Evolutionary conservation across 2,113 vertebrate species (phyloP), one percentile per base, ranked within the genome.

Genomic region (Prunella fulvescens): DNA sequence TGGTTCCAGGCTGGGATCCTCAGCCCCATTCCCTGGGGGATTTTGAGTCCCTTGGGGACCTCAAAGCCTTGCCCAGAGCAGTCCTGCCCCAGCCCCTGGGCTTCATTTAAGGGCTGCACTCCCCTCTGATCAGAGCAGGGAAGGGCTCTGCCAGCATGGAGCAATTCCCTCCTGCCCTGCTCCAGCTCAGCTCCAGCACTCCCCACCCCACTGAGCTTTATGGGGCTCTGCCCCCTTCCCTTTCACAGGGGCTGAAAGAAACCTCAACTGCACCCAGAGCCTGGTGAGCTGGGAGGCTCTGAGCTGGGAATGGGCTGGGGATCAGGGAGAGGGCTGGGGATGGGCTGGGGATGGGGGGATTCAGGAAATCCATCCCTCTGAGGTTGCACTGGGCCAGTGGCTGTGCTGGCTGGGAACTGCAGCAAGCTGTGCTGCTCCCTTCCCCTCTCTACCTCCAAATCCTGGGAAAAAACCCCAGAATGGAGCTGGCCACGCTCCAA

Each of bases 401-500:
- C 35, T 35, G 53, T 2, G 28, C 2, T 33, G 71, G 45, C 66
- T 58, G 64, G 54, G 73, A 70, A 42, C 3, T 0, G 10, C 31
- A 81, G 37, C 19, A 23, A 67, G 17, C 54, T 62, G 37, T 28
- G 56, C 90, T 3, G 7, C 18, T 77, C 58, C 54, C n/a, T 77
- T 31, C 42, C n/a, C 71, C 76, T 78, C 86, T 24, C 11, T 35
- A 42, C 57, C 81, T 35, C 61, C 61, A 28, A 51, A 31, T 10
- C 14, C 70, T 0, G 0, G 35, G 7, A 60, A 85, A 29, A 28
- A 9, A 42, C 4, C 7, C 31, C 56, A 31, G 37, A 12, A 2
- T 2, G 1, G 19, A 1, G 0, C 57, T 61, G 69, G 47, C 50
- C 1, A 3, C 1, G 0, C 67, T 81, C 78, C 40, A 8, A 35